Evolutionary conservation across 2,888 invertebrate species (phyloP), one percentile per base, ranked within the genome.

Genomic region (Oeneis ivallda): DNA sequence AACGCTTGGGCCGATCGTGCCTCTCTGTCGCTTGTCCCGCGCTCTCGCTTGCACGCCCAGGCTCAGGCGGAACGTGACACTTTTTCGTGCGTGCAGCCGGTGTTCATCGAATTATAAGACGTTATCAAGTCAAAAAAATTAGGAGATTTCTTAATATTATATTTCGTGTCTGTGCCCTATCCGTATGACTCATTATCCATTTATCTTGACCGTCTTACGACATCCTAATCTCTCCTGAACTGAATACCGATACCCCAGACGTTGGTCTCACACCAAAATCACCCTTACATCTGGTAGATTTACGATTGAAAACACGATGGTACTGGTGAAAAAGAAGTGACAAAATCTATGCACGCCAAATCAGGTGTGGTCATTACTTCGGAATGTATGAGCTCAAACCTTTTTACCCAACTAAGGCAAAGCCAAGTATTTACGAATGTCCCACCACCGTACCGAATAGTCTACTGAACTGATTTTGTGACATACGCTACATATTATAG

Each of bases 151-250:
- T 47, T 9, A 17, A 9, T 43, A 43, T 0, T 9, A 41, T 7
- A 41, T 43, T 4, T 43, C 41, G 41, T 5, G 1, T 13, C 13
- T 13, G 26, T 2, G 5, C 2, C 26, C 26, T 26, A 26, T 26
- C 5, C 26, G 26, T 26, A 26, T 50, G 49, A 50, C 49, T 6
- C 49, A 50, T 49, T 17, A 10, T 49, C 49, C 45, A 15, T 47
- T 47, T 47, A 50, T 50, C 49, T 17, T 11, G 19, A 11, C 49
- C 49, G 45, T 45, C 47, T 47, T 47, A 26, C 49, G 49, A 50
- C 26, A 50, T 50, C 49, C 26, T 26, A 26, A 50, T 26, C 26
- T 50, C 11, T 13, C 26, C 11, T 26, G n/a, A n/a, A n/a, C n/a
- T n/a, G n/a, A n/a, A 49, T 19, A 19, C 15, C 9, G 47, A 47